Percentiles rank a stretch among this genome's conserved stretches.
phyloP scores from a whole-genome alignment of 2,113 vertebrate species.

The Ifrita kowaldi region DNA sequence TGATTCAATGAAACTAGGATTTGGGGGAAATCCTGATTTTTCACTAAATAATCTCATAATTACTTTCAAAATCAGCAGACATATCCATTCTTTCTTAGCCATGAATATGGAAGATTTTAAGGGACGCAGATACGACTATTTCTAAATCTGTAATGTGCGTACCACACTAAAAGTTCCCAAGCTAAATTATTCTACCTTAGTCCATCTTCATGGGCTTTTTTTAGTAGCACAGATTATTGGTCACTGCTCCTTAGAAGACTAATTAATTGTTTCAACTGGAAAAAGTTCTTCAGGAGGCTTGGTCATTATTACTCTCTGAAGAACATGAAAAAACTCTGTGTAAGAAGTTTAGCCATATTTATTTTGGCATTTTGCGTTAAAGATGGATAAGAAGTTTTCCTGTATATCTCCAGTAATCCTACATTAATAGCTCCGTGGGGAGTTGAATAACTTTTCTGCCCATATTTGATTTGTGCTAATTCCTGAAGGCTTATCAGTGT shows the following conservation, averaged over 20 bases:
- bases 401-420: neutral
- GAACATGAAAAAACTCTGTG: neutral
- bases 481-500: constrained; percentile 38
- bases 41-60: neutral
- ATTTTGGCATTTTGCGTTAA: constrained; percentile 16
- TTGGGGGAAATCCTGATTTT: neutral
- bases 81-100: neutral
- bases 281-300: neutral
- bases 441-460: neutral
- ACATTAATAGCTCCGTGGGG: neutral
- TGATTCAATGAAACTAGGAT: neutral
- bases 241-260: neutral
- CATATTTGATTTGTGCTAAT: neutral
- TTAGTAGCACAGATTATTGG: neutral
- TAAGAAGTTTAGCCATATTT: neutral
- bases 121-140: neutral
- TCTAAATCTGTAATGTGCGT: neutral
- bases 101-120: neutral
- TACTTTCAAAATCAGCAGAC: neutral
- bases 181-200: neutral
- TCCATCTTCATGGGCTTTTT: neutral
- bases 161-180: neutral
- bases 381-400: neutral
- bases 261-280: neutral
- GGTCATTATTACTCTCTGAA: neutral